Conservation (phyloP, 2,113 vertebrate species). For the Chunga burmeisteri region DNA sequence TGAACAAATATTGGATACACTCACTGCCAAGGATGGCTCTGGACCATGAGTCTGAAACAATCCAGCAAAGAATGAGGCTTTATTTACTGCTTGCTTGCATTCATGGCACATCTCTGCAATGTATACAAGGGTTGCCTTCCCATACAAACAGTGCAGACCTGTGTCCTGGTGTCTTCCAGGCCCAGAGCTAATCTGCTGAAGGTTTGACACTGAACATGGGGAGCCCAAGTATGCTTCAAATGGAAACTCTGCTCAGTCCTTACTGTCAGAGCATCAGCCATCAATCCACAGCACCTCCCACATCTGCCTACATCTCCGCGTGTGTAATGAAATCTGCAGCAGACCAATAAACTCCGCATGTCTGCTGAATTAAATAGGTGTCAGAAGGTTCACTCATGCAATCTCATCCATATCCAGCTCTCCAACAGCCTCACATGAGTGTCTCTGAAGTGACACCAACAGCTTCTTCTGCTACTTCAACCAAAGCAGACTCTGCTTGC, state of each 20-base stretch:
- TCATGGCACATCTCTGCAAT: not conserved
- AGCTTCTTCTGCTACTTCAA: not conserved
- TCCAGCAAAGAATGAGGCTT: not conserved
- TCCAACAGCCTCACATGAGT: not conserved
- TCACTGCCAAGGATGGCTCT: not conserved
- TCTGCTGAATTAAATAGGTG: not conserved
- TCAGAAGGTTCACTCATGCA: not conserved
- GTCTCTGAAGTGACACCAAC: not conserved
- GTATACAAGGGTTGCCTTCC: not conserved
- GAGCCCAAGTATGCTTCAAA: not conserved
- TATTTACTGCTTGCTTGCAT: not conserved
- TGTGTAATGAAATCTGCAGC: not conserved
- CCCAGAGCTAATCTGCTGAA: rapidly evolving
- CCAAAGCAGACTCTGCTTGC: not conserved
- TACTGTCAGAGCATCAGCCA: not conserved
- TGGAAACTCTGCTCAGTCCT: not conserved
- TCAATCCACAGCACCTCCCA: not conserved
- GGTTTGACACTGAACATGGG: not conserved
- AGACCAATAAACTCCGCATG: not conserved
- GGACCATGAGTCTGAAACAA: not conserved
- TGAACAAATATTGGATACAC: not conserved
- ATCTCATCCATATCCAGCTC: not conserved
- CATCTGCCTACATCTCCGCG: not conserved
- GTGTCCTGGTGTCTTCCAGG: not conserved
- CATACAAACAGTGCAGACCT: not conserved